phyloP scores from a whole-genome alignment of 2,797 vertebrate genomes.

The Sardinella longiceps region DNA sequence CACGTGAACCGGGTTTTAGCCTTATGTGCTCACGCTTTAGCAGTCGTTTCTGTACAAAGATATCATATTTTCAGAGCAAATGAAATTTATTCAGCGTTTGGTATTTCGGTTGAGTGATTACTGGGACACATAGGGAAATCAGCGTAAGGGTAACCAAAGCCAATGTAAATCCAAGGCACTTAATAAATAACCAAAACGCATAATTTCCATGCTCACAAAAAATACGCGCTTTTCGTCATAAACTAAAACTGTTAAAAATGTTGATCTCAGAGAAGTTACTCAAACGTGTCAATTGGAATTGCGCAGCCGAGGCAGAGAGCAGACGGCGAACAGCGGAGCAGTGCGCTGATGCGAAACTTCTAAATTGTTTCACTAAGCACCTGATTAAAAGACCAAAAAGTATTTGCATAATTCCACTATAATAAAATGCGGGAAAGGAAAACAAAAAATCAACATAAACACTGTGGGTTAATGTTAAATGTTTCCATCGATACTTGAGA shows the following conservation, averaged over 20 bases:
- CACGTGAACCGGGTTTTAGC: background rate
- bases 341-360: constrained; percentile 27
- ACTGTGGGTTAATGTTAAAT: background rate
- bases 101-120: no score
- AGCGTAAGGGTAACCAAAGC: no score
- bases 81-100: no score
- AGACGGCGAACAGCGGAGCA: background rate
- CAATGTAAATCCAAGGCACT: background rate
- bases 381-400: background rate
- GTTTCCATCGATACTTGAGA: background rate
- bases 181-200: background rate
- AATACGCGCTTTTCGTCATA: background rate
- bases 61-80: no score
- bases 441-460: background rate
- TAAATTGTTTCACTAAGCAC: constrained; percentile 19
- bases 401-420: background rate
- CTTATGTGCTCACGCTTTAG: background rate
- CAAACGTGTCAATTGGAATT: background rate
- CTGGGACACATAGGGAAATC: no score
- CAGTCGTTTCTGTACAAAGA: background rate
- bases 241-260: background rate
- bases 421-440: background rate
- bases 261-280: background rate
- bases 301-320: background rate
- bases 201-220: background rate